phyloP scores from a whole-genome alignment of 1,140 invertebrate species.

The Teleopsis dalmanni region DNA sequence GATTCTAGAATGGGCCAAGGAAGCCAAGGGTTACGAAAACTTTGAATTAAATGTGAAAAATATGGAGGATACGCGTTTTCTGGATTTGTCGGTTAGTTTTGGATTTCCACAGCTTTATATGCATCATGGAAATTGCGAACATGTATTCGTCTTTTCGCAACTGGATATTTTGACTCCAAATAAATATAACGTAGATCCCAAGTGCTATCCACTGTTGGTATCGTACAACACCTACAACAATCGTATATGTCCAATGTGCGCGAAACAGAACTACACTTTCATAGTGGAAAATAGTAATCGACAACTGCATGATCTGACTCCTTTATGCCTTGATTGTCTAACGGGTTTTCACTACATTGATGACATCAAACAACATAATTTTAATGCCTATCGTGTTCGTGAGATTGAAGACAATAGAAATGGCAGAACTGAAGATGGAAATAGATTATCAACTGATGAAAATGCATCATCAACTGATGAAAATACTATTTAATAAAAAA shows the following conservation, averaged over 20 bases:
- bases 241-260: constrained; percentile 52
- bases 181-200: constrained; percentile 43
- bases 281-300: constrained; percentile 51
- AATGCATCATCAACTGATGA: no score
- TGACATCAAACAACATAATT: constrained; percentile 50
- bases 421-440: no score
- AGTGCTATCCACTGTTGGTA: constrained; percentile 49
- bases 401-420: no score
- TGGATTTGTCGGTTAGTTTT: constrained; percentile 57
- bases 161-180: constrained; percentile 49
- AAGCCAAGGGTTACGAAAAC: constrained; percentile 45
- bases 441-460: no score
- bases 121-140: constrained; percentile 86
- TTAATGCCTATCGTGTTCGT: constrained; percentile 49
- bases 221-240: constrained; percentile 41
- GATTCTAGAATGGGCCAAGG: constrained; percentile 58
- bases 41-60: constrained; percentile 46
- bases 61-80: constrained; percentile 58
- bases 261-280: constrained; percentile 49
- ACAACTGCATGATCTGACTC: constrained; percentile 59
- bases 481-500: no score
- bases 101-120: constrained; percentile 71
- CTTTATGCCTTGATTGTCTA: constrained; percentile 59
- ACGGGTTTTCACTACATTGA: constrained; percentile 57
- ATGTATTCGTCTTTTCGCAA: constrained; percentile 71